Evolutionary conservation across 2,113 vertebrate species (phyloP), one percentile per base, ranked within the genome.

Genomic region (Lophius piscatorius): DNA sequence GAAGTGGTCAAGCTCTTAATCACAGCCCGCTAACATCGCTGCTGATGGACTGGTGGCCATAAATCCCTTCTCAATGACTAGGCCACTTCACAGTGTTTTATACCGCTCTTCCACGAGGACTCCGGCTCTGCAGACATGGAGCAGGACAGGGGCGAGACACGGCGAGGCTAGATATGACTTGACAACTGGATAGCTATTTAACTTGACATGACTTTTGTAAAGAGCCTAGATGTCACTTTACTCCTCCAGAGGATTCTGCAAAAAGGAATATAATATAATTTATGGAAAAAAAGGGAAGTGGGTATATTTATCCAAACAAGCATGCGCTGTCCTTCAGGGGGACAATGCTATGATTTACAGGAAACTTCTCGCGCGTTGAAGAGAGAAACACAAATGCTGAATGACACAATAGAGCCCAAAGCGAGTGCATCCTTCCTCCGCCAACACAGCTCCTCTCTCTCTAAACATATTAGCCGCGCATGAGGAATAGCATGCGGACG

Each of bases 11-110:
- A 40, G 82, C 86, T 83, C 83, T 91, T 89, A 84, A 91, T 91
- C 88, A 91, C 76, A 66, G 70, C 69, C 82, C 75, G 86, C 90
- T 90, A 87, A 86, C 87, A 89, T 91, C 83, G 76, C 52, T 18
- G 51, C 80, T 81, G 84, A 88, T 72, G 73, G 84, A 85, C 71
- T 31, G 54, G 67, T 57, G 41, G 70, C 86, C 66, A 85, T 90
- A 91, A 90, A 91, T 91, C 81, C 80, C 36, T 26, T 71, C 72
- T 76, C 79, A 60, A 76, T 44, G 69, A 83, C 80, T 29, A 35
- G 73, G 55, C 61, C 84, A 81, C 85, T 85, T 83, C 78, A 73
- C 72, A 70, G 29, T 18, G 75, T 73, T 71, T 78, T 87, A 68
- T 76, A 77, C 33, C 58, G 68, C 77, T 76, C 64, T 63, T 72